Conservation (phyloP, 2,888 invertebrate species). For the Hypolimnas misippus region DNA sequence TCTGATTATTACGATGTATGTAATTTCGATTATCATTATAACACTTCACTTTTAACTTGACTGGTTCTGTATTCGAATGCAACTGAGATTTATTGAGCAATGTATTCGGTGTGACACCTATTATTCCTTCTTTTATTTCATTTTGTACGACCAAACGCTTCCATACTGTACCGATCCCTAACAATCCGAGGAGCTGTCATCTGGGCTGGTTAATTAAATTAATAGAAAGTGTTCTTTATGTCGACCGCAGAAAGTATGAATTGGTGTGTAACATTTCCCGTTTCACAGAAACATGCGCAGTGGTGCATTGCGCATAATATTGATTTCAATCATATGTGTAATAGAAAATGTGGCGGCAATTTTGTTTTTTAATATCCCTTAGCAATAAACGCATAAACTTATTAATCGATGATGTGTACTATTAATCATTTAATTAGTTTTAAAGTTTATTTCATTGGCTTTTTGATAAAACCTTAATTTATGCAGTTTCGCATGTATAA, state of each 20-base stretch:
- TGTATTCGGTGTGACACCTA: constrained; percentile 13
- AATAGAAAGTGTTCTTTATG: constrained; percentile 36
- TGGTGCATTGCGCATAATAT: constrained; percentile 80
- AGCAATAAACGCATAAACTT: not conserved
- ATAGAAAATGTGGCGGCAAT: constrained; percentile 75
- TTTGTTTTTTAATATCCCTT: constrained; percentile 38
- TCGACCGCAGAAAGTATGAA: constrained; percentile 40
- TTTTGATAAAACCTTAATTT: too few relatives aligned
- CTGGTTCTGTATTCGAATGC: constrained; percentile 20
- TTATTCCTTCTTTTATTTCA: constrained; percentile 41
- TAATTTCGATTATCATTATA: constrained; percentile 31
- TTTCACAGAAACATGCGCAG: constrained; percentile 75
- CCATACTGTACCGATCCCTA: constrained; percentile 65
- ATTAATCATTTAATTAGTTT: too few relatives aligned
- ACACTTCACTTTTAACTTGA: constrained; percentile 24
- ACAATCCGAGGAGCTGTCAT: constrained; percentile 69
- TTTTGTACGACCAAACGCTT: constrained; percentile 59
- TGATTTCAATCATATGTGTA: constrained; percentile 77
- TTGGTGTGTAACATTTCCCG: constrained; percentile 37
- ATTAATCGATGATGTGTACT: too few relatives aligned
- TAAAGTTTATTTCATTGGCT: too few relatives aligned
- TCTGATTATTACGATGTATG: constrained; percentile 21
- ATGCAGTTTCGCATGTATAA: too few relatives aligned
- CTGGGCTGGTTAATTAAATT: constrained; percentile 48
- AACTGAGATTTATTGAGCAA: constrained; percentile 20